These are phyloP conservation scores for Antennarius maculatus DNA, from an alignment of 2,797 vertebrate species.

Conservation along the genomic window DNA sequence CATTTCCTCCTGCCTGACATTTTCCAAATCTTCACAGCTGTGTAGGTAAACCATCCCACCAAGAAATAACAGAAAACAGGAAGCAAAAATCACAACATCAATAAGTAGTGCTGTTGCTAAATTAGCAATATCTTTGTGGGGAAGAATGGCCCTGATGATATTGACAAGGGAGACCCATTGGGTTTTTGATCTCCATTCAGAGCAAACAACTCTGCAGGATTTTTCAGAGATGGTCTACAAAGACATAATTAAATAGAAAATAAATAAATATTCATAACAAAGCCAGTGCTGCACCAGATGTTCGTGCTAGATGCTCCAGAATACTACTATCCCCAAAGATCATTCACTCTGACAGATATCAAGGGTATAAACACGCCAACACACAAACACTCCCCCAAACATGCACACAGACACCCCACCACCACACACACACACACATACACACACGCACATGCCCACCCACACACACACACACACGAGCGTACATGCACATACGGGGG, in stretches of 20 bases:
- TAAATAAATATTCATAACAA: constrained; percentile 71
- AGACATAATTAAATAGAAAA: constrained; percentile 67
- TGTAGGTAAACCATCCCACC: constrained; percentile 62
- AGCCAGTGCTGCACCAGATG: constrained; percentile 70
- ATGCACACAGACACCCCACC: constrained; percentile 15
- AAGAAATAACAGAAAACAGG: constrained; percentile 69
- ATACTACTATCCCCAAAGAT: constrained; percentile 61
- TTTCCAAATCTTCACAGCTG: constrained; percentile 76
- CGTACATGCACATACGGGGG: constrained; percentile 12
- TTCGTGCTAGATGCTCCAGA: constrained; percentile 64
- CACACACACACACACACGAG: constrained; percentile 31
- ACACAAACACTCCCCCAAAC: constrained; percentile 27
- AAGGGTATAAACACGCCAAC: constrained; percentile 40
- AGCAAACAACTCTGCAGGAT: constrained; percentile 48
- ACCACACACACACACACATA: neutral
- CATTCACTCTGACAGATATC: constrained; percentile 64
- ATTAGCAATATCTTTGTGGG: constrained; percentile 77
- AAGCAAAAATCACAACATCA: constrained; percentile 72
- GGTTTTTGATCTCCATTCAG: constrained; percentile 66
- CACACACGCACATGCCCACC: constrained; percentile 15
- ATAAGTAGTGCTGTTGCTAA: constrained; percentile 65
- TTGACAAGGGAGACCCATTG: constrained; percentile 68
- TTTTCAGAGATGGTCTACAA: constrained; percentile 64
- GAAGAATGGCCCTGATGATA: constrained; percentile 72
- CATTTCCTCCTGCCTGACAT: constrained; percentile 64